Conservation (phyloP, 2,113 vertebrate genomes). For the Marmota flaviventris region DNA sequence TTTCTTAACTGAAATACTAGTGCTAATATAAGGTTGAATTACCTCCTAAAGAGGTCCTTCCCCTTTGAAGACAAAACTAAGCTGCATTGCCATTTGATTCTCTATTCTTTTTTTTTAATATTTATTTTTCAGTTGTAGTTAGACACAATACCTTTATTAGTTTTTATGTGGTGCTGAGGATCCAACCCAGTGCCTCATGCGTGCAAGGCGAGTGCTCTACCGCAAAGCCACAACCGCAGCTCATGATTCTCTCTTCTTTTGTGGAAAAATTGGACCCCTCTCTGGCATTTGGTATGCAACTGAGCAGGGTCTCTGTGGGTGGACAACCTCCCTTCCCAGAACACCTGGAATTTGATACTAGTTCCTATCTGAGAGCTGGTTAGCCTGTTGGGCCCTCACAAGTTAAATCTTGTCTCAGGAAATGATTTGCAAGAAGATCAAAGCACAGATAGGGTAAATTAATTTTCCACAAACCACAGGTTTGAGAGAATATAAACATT, state of each 20-base stretch:
- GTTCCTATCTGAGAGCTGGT: slow-evolving; percentile 61
- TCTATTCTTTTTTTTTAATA: not conserved
- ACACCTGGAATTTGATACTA: slow-evolving; percentile 66
- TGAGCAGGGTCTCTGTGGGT: not conserved
- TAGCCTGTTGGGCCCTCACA: slow-evolving; percentile 14
- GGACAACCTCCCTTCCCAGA: not conserved
- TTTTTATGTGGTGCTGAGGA: too few relatives aligned
- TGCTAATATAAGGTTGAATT: not conserved
- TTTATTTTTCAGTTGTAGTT: too few relatives aligned
- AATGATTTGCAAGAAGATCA: slow-evolving; percentile 74
- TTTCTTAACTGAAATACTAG: not conserved
- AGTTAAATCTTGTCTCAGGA: slow-evolving; percentile 75
- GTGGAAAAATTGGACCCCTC: not conserved
- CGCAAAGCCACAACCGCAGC: too few relatives aligned
- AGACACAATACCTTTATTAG: too few relatives aligned
- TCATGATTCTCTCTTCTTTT: not conserved
- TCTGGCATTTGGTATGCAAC: not conserved
- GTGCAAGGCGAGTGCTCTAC: too few relatives aligned
- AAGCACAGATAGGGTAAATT: slow-evolving; percentile 68
- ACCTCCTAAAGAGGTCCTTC: not conserved
- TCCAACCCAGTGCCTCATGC: too few relatives aligned
- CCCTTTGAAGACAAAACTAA: not conserved
- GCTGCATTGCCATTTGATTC: not conserved
- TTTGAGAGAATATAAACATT: slow-evolving; percentile 55
- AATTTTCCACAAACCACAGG: slow-evolving; percentile 70